phyloP scores from a whole-genome alignment of 2,888 invertebrate species.

The Orthosia cruda region DNA sequence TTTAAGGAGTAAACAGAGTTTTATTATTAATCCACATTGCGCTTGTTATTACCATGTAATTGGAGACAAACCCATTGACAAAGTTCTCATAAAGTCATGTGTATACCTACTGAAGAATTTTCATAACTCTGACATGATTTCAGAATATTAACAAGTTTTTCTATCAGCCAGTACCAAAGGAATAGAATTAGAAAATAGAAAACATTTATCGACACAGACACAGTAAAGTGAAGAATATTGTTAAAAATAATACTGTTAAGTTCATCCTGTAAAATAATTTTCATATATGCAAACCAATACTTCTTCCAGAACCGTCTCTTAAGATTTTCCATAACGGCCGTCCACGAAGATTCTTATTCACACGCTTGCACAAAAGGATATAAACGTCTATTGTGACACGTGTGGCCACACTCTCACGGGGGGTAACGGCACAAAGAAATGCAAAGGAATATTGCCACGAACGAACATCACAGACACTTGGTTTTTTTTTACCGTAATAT shows the following conservation, averaged over 20 bases:
- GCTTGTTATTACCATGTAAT: too few species aligned
- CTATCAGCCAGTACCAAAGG: too few species aligned
- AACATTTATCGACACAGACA: too few species aligned
- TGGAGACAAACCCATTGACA: too few species aligned
- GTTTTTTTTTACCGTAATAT: slow-evolving; percentile 14
- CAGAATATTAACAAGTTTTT: too few species aligned
- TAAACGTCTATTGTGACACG: slow-evolving; percentile 43
- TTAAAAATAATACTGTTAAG: background rate
- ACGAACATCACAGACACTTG: slow-evolving; percentile 14
- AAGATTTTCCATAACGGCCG: slow-evolving; percentile 5
- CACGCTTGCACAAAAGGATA: slow-evolving; percentile 25
- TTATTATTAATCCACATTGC: too few species aligned
- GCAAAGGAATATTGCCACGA: slow-evolving; percentile 26
- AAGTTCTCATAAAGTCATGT: too few species aligned
- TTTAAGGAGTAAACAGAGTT: too few species aligned
- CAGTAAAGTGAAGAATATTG: too few species aligned
- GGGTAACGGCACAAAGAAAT: slow-evolving; percentile 29
- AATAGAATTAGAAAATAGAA: too few species aligned
- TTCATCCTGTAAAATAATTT: background rate
- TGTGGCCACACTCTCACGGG: background rate
- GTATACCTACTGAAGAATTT: too few species aligned
- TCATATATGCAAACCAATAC: slow-evolving; percentile 7
- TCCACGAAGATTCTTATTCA: slow-evolving; percentile 32
- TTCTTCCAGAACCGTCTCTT: background rate
- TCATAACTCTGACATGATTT: too few species aligned